Evolutionary conservation across 2,113 vertebrate genomes (phyloP).

Genomic region (Pionites leucogaster): DNA sequence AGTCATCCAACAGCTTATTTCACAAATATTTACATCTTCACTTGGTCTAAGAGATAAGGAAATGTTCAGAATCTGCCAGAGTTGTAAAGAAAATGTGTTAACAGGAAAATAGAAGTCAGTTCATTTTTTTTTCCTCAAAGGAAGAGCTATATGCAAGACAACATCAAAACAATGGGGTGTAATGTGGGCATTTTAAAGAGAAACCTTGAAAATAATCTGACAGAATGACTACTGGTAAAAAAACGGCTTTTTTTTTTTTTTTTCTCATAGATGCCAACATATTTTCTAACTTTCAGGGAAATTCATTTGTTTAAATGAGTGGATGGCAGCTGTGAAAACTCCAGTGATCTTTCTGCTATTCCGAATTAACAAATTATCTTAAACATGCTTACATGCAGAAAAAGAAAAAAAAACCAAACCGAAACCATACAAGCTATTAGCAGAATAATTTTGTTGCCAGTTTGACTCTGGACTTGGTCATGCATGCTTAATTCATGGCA

Average conservation of each 20-base stretch:
- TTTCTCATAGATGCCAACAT: not conserved
- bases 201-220: not conserved
- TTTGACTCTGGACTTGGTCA: not conserved
- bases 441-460: not conserved
- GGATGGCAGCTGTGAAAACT: not conserved
- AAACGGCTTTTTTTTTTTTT: not conserved
- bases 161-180: accelerated
- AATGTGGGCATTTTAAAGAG: not conserved
- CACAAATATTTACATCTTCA: not conserved
- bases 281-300: not conserved
- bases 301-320: not conserved
- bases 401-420: not conserved
- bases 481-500: not conserved
- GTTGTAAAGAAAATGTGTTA: accelerated
- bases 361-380: not conserved
- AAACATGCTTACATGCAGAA: accelerated
- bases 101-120: not conserved
- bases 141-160: not conserved
- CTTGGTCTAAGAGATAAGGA: not conserved
- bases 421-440: not conserved
- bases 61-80: not conserved
- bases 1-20: not conserved
- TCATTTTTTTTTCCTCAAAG: accelerated
- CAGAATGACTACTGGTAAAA: not conserved
- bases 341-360: not conserved